Base-by-base conservation (phyloP, 37 sponge, comb jelly and placozoan genomes). In the Dysidea cf. avara region DNA sequence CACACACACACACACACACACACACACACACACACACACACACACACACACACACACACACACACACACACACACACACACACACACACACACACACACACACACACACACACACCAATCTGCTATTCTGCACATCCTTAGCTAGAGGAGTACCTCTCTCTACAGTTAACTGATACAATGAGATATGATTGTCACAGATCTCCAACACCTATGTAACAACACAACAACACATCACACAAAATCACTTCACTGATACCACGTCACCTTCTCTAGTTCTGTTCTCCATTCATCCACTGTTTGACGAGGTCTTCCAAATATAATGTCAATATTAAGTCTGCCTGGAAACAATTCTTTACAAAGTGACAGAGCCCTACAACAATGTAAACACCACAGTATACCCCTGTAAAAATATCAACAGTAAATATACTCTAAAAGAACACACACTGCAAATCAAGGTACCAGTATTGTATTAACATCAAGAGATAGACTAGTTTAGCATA, bases 161-260 rank as follows among this genome's bases (percentile, higher is more conserved):
- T 5, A 92, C 66, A 47, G 92, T 92, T 30, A 92, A 51, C 60
- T 92, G 84, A 37, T 92, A 92, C n/a, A 92, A 61, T 32, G 92
- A 92, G 17, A 83, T 35, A 63, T 92, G 92, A 33, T 54, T 71
- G n/a, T 54, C 81, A 68, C 86, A 79, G 4, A 84, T 17, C 18
- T 68, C 33, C 4, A 65, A 14, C 31, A 76, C 64, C 82, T 81
- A 46, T 56, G 68, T 5, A 30, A n/a, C 17, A 53, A 53, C 64
- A 55, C 0, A 25, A 36, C 16, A 36, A 29, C 29, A 74, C 16
- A 20, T 46, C 29, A 56, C 40, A 3, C 53, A 63, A 20, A 29
- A 16, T 5, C 3, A 49, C 52, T 5, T 18, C 7, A 51, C 21
- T 39, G 7, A 43, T 37, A 30, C 22, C n/a, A 7, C 28, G 53